A percentile compares a stretch with the other conserved stretches of the same genome.
These are phyloP conservation scores for Scolanthus callimorphus DNA, from an alignment of 92 coral and sea anemone genomes.

Conservation along the genomic window DNA sequence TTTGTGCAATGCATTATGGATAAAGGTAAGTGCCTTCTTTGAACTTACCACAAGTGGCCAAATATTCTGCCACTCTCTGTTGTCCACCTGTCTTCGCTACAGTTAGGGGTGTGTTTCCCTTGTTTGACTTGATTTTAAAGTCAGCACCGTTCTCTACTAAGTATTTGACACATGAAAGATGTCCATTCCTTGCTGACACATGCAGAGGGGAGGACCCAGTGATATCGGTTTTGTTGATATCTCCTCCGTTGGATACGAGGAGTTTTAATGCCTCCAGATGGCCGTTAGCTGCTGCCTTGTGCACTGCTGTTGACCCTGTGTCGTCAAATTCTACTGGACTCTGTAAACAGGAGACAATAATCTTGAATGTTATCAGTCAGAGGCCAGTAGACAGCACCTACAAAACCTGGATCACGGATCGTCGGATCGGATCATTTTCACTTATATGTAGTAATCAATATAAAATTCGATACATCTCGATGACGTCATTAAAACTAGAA, in stretches of 20 bases:
- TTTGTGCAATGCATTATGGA: too few species aligned
- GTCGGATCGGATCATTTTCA: too few species aligned
- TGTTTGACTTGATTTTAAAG: slow-evolving; percentile 60
- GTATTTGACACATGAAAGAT: slow-evolving; percentile 73
- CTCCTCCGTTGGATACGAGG: slow-evolving; percentile 68
- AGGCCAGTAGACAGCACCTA: too few species aligned
- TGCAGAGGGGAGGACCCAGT: slow-evolving; percentile 83
- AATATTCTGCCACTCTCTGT: slow-evolving; percentile 73
- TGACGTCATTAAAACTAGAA: too few species aligned
- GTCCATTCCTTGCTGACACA: slow-evolving; percentile 91
- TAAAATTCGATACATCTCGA: too few species aligned
- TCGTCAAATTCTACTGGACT: slow-evolving; percentile 66
- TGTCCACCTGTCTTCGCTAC: slow-evolving; percentile 83
- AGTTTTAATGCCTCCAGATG: slow-evolving; percentile 68
- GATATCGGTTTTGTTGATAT: slow-evolving; percentile 58
- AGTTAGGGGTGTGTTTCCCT: slow-evolving; percentile 73
- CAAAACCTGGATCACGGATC: too few species aligned
- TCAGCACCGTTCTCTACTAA: slow-evolving; percentile 84
- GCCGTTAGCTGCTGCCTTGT: slow-evolving; percentile 90
- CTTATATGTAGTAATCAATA: too few species aligned
- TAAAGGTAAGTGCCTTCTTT: too few species aligned
- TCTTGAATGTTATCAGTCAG: too few species aligned
- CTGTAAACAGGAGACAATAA: slow-evolving; percentile 33
- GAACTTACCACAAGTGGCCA: slow-evolving; percentile 71
- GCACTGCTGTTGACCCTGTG: slow-evolving; percentile 79